Evolutionary conservation across 2,888 invertebrate genomes (phyloP).

Genomic region (Podotricha telesiphe): DNA sequence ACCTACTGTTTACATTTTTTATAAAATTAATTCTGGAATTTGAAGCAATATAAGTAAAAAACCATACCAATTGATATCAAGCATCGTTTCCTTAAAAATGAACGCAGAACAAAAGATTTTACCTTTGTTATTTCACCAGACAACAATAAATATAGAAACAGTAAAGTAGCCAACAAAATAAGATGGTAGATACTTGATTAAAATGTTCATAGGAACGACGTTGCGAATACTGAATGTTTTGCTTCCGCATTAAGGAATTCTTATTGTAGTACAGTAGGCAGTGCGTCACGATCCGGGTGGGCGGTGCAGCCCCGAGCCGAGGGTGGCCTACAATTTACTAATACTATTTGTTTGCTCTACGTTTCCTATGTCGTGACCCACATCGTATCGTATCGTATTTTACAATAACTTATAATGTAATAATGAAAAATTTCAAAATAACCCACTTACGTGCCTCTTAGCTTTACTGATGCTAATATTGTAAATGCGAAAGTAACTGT

Average conservation of each 20-base stretch:
- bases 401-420: not conserved
- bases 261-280: slow-evolving; percentile 47
- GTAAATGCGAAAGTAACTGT: too few relatives aligned
- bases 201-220: slow-evolving; percentile 25
- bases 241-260: slow-evolving; percentile 41
- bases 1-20: too few relatives aligned
- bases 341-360: slow-evolving; percentile 72
- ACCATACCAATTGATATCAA: too few relatives aligned
- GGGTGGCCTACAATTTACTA: slow-evolving; percentile 75
- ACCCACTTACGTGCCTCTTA: slow-evolving; percentile 33
- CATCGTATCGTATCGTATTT: slow-evolving; percentile 45
- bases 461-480: too few relatives aligned
- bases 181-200: slow-evolving; percentile 14
- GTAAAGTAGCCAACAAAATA: slow-evolving; percentile 4
- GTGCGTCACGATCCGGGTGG: slow-evolving; percentile 57
- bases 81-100: not conserved
- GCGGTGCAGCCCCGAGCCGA: slow-evolving; percentile 65
- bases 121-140: not conserved
- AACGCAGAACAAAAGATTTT: not conserved
- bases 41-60: too few relatives aligned
- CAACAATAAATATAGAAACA: not conserved
- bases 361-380: slow-evolving; percentile 65
- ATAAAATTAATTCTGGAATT: too few relatives aligned
- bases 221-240: slow-evolving; percentile 28
- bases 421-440: slow-evolving; percentile 9